A percentile compares a stretch with the other conserved stretches of the same genome.
phyloP scores from a whole-genome alignment of 2,113 vertebrate genomes.

The Platichthys stellatus region DNA sequence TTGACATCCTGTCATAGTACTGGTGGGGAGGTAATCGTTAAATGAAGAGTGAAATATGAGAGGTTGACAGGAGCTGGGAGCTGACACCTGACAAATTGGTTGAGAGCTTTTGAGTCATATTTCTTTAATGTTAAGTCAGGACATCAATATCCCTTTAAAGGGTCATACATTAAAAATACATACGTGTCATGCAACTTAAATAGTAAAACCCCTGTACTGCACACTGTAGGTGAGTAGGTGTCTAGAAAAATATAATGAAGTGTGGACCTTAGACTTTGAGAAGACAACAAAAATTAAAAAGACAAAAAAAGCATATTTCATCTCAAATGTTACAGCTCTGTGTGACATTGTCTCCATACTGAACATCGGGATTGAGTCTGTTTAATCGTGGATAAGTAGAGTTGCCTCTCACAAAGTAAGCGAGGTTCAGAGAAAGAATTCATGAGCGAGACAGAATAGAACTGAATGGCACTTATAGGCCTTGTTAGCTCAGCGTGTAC shows the following conservation, averaged over 20 bases:
- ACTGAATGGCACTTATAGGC: not conserved
- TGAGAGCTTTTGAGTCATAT: conserved; percentile 36
- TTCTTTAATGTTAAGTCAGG: conserved; percentile 46
- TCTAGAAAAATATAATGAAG: not conserved
- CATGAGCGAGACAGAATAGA: not conserved
- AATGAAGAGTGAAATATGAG: conserved; percentile 61
- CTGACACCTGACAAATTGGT: conserved; percentile 57
- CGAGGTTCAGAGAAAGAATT: not conserved
- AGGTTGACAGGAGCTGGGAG: conserved; percentile 42
- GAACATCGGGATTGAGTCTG: not conserved
- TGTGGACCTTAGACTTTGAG: not conserved
- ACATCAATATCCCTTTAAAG: conserved; percentile 39
- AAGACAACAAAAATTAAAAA: not conserved
- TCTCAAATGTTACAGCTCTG: not conserved
- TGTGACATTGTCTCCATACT: not conserved
- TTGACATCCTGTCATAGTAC: conserved; percentile 59
- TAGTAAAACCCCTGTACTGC: not conserved
- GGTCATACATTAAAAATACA: conserved; percentile 37
- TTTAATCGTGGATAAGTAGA: conserved; percentile 8
- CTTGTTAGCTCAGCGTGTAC: not conserved
- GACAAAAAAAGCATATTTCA: not conserved
- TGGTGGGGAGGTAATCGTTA: conserved; percentile 54
- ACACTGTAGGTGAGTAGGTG: not conserved
- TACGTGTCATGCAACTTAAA: conserved; percentile 2
- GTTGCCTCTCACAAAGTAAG: conserved; percentile 1